Percentiles rank a stretch among this genome's conserved stretches.
Evolutionary conservation across 2,113 vertebrate genomes (phyloP).

Genomic region (Phycodurus eques): DNA sequence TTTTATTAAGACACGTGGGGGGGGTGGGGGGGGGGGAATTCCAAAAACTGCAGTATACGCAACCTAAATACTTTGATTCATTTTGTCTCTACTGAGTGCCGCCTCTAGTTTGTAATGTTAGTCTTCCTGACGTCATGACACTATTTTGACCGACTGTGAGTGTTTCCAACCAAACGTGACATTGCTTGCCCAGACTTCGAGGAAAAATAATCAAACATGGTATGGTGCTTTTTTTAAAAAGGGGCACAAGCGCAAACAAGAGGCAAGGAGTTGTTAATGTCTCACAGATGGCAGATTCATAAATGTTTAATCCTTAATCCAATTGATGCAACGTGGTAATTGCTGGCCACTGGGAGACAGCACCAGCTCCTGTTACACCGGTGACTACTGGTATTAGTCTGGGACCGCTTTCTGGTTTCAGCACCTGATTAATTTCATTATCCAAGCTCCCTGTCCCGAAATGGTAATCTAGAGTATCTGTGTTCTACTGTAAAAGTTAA

Average conservation of each 20-base stretch:
- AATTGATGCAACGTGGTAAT: slow-evolving; percentile 37
- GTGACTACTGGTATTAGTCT: neutral
- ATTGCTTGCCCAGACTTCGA: slow-evolving; percentile 1
- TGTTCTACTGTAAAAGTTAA: slow-evolving; percentile 2
- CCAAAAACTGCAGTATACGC: no score
- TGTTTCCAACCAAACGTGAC: slow-evolving; percentile 21
- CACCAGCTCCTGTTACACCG: slow-evolving; percentile 36
- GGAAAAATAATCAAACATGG: neutral
- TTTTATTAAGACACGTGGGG: neutral
- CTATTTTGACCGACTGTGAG: neutral
- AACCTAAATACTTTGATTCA: no score
- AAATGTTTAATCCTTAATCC: slow-evolving; percentile 58
- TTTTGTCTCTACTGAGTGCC: no score
- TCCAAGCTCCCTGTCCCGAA: neutral
- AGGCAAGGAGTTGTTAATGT: slow-evolving; percentile 36
- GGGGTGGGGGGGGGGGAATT: no score
- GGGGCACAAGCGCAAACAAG: slow-evolving; percentile 15
- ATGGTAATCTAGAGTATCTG: neutral
- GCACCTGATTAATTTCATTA: neutral
- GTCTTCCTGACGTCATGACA: neutral
- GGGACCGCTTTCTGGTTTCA: neutral
- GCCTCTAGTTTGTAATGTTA: no score
- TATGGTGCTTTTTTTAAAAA: neutral
- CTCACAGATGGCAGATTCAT: slow-evolving; percentile 44
- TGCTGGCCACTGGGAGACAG: slow-evolving; percentile 25